Evolutionary conservation across 2,888 invertebrate species (phyloP).

Genomic region (Cheilosia impressa): DNA sequence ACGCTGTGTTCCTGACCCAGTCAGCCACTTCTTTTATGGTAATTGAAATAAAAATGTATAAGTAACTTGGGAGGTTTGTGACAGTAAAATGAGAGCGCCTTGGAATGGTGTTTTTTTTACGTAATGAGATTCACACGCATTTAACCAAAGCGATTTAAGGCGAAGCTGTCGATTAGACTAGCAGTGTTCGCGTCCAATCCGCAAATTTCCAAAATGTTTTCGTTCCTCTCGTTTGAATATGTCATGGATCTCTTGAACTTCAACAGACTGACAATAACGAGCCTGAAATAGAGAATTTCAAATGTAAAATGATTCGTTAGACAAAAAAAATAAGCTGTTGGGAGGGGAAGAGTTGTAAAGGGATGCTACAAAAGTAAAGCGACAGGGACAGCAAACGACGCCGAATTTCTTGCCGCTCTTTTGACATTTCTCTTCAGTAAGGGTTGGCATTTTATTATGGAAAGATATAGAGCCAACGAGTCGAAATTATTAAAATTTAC

Average conservation of each 20-base stretch:
- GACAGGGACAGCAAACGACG: too few relatives aligned
- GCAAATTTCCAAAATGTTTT: constrained; percentile 84
- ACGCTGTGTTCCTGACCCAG: background rate
- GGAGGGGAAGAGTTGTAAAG: too few relatives aligned
- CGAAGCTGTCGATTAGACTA: constrained; percentile 84
- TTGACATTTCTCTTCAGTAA: too few relatives aligned
- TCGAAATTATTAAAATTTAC: too few relatives aligned
- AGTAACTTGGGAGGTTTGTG: background rate
- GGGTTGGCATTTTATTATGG: too few relatives aligned
- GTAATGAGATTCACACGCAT: background rate
- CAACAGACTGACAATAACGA: constrained; percentile 80
- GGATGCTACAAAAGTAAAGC: too few relatives aligned
- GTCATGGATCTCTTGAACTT: constrained; percentile 79
- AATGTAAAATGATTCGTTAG: background rate
- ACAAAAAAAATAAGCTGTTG: too few relatives aligned
- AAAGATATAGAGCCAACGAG: too few relatives aligned
- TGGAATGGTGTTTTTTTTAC: background rate
- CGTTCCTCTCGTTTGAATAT: constrained; percentile 77
- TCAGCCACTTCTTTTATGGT: background rate
- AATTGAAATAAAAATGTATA: too few relatives aligned
- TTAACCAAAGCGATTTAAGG: constrained; percentile 78
- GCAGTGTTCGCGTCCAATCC: constrained; percentile 84
- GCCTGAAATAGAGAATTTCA: constrained; percentile 76
- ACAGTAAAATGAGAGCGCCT: background rate
- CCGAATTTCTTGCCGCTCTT: too few relatives aligned